These are phyloP conservation scores for Melanostoma mellinum DNA, from an alignment of 2,888 invertebrate genomes.

Conservation along the genomic window DNA sequence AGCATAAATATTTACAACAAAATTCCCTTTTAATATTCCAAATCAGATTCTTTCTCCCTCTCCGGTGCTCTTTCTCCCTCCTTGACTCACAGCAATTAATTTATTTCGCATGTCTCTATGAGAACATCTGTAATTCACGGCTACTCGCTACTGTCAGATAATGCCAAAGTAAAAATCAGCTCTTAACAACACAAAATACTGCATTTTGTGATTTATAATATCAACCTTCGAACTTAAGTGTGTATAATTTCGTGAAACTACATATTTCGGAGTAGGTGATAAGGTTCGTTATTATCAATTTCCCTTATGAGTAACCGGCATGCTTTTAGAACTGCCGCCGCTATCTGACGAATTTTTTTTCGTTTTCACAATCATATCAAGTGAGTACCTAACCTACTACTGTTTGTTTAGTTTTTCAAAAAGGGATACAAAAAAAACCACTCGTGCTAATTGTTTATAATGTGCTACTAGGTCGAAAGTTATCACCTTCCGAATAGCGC, in stretches of 20 bases:
- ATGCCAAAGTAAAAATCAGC: slow-evolving; percentile 24
- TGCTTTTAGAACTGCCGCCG: slow-evolving; percentile 18
- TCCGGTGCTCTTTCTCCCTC: background rate
- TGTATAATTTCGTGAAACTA: slow-evolving; percentile 48
- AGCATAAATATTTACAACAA: slow-evolving; percentile 18
- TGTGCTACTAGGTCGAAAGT: slow-evolving; percentile 32
- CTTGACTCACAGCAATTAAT: slow-evolving; percentile 30
- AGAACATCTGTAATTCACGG: slow-evolving; percentile 51
- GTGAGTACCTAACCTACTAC: background rate
- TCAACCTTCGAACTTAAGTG: slow-evolving; percentile 36
- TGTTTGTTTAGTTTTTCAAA: no score
- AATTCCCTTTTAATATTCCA: background rate
- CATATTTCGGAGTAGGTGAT: slow-evolving; percentile 58
- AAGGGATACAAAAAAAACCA: background rate
- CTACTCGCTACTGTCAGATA: slow-evolving; percentile 12
- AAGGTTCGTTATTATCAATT: slow-evolving; percentile 49
- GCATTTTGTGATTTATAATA: slow-evolving; percentile 55
- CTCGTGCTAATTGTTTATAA: slow-evolving; percentile 40
- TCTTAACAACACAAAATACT: slow-evolving; percentile 43
- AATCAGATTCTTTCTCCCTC: no score
- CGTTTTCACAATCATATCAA: background rate
- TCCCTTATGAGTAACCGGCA: slow-evolving; percentile 34
- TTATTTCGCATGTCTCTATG: slow-evolving; percentile 3
- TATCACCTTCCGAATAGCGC: slow-evolving; percentile 35
- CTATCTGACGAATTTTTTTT: slow-evolving; percentile 1